Evolutionary conservation across 2,113 vertebrate species (phyloP).

Genomic region (Corydoras sp.): DNA sequence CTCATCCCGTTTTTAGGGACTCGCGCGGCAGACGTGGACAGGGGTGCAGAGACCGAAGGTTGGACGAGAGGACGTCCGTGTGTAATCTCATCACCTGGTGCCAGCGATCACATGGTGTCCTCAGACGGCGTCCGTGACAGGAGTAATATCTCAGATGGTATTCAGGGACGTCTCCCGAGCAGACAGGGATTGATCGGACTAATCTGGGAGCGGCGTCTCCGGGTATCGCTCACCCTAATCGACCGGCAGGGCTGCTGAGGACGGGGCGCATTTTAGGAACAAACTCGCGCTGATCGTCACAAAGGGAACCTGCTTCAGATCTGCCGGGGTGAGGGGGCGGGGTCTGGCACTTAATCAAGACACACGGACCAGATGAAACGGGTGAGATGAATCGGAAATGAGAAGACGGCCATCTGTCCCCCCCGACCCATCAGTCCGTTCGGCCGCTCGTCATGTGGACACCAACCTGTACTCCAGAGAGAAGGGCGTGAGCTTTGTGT

Average conservation of each 20-base stretch:
- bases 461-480: slow-evolving; percentile 91
- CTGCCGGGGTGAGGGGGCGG: no score
- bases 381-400: no score
- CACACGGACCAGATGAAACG: not conserved
- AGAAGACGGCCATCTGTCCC: no score
- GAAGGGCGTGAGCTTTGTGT: slow-evolving; percentile 84
- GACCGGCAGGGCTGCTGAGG: slow-evolving; percentile 9
- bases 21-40: no score
- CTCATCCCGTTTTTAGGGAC: no score
- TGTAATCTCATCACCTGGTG: slow-evolving; percentile 13
- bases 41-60: no score
- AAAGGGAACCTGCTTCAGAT: not conserved
- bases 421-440: no score
- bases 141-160: slow-evolving; percentile 18
- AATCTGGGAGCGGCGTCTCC: slow-evolving; percentile 17
- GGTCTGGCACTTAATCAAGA: not conserved
- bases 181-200: slow-evolving; percentile 35
- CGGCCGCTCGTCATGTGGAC: not conserved
- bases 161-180: slow-evolving; percentile 21
- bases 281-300: slow-evolving; percentile 18
- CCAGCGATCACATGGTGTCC: slow-evolving; percentile 12
- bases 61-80: not conserved
- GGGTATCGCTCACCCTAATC: slow-evolving; percentile 16
- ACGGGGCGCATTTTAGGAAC: slow-evolving; percentile 31
- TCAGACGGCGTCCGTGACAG: slow-evolving; percentile 14